A percentile compares a stretch with the other conserved stretches of the same genome.
Evolutionary conservation across 2,888 invertebrate species (phyloP).

Genomic region (Amaurobius ferox): DNA sequence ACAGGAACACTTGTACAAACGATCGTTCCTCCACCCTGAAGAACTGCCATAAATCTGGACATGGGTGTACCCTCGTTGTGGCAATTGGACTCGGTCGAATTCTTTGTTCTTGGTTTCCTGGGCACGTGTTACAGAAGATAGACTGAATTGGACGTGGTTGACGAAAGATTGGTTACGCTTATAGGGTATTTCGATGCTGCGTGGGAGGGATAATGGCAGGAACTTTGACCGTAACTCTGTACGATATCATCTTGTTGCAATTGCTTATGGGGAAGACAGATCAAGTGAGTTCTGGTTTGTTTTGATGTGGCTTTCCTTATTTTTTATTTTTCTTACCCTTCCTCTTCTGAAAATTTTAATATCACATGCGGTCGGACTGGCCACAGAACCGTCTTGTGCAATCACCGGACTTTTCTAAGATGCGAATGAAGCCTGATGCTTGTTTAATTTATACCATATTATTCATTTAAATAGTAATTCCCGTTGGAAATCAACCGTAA

Average conservation of each 20-base stretch:
- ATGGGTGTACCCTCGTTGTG: constrained; percentile 49
- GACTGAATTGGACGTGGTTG: constrained; percentile 26
- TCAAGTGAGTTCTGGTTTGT: not conserved
- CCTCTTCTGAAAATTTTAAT: too few species aligned
- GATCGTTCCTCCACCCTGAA: constrained; percentile 18
- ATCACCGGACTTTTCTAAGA: too few species aligned
- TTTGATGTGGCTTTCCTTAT: not conserved
- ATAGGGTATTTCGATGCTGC: not conserved
- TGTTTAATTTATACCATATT: too few species aligned
- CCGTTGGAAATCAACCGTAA: too few species aligned
- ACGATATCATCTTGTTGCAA: not conserved
- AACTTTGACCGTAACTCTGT: constrained; percentile 1
- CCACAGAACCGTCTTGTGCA: too few species aligned
- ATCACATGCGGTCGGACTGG: too few species aligned
- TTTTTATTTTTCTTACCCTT: not conserved
- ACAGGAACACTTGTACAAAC: not conserved
- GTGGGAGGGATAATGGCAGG: not conserved
- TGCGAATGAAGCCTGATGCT: too few species aligned
- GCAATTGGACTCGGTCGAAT: constrained; percentile 45
- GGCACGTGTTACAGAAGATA: constrained; percentile 44
- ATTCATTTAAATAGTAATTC: too few species aligned
- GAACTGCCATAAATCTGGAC: constrained; percentile 54
- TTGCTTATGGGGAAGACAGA: not conserved
- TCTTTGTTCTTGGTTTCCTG: constrained; percentile 22
- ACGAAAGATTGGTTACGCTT: constrained; percentile 34